phyloP scores from a whole-genome alignment of 2,113 vertebrate genomes.

The Tricholaema leucomelas region DNA sequence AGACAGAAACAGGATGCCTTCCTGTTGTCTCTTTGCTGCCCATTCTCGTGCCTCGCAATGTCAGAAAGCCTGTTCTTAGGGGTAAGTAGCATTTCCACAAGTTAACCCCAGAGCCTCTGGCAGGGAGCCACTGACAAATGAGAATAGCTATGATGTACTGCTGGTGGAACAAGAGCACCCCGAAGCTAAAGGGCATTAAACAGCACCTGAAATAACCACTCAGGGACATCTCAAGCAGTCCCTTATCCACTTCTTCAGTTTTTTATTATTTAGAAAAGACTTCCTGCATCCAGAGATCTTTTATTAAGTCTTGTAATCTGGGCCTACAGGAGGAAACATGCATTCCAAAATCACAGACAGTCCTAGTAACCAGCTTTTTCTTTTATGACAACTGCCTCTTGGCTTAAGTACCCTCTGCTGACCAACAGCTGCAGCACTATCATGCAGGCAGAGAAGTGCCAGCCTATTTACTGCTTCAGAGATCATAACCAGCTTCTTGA shows the following conservation, averaged over 20 bases:
- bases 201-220: background rate
- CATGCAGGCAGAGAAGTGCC: background rate
- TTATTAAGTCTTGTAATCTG: background rate
- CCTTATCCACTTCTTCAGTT: background rate
- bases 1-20: background rate
- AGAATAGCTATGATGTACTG: background rate
- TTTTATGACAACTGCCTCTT: background rate
- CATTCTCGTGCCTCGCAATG: background rate
- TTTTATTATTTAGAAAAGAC: background rate
- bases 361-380: background rate
- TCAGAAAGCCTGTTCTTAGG: background rate
- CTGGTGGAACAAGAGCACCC: background rate
- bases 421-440: background rate
- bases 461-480: background rate
- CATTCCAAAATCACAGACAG: accelerated
- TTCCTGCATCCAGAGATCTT: background rate
- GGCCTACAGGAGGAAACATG: background rate
- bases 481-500: background rate
- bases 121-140: background rate
- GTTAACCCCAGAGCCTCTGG: background rate
- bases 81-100: background rate
- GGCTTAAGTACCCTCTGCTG: background rate
- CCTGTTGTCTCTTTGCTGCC: accelerated
- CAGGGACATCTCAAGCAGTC: background rate
- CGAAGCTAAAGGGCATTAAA: background rate